Evolutionary conservation across 1,140 invertebrate species (phyloP).

Genomic region (Nylanderia fulva): DNA sequence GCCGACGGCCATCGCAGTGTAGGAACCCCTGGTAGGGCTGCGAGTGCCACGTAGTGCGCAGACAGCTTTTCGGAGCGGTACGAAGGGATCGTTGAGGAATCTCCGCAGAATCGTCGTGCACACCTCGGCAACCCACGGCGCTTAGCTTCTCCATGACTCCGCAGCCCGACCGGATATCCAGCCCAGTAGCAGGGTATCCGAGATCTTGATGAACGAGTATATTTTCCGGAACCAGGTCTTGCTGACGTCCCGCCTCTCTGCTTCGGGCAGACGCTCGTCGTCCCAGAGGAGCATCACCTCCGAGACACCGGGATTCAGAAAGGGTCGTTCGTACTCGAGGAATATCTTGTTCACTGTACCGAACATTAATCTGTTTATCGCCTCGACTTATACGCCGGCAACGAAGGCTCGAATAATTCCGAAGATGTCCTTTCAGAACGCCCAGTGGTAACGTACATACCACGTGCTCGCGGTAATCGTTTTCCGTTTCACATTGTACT

Average conservation of each 20-base stretch:
- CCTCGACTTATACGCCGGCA: slow-evolving; percentile 94
- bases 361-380: slow-evolving; percentile 94
- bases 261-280: slow-evolving; percentile 83
- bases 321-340: slow-evolving; percentile 96
- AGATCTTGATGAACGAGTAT: slow-evolving; percentile 96
- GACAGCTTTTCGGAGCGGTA: slow-evolving; percentile 93
- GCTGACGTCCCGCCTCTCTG: slow-evolving; percentile 86
- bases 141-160: slow-evolving; percentile 93
- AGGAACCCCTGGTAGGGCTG: slow-evolving; percentile 94
- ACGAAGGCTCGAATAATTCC: slow-evolving; percentile 92
- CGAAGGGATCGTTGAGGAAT: slow-evolving; percentile 94
- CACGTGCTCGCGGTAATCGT: slow-evolving; percentile 93
- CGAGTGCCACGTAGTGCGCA: slow-evolving; percentile 94
- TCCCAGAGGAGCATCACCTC: slow-evolving; percentile 95
- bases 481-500: slow-evolving; percentile 91
- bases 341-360: slow-evolving; percentile 98
- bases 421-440: slow-evolving; percentile 93
- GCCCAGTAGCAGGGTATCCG: slow-evolving; percentile 92
- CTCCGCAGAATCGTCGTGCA: slow-evolving; percentile 93
- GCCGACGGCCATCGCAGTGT: slow-evolving; percentile 95
- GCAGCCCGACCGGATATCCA: slow-evolving; percentile 96
- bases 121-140: slow-evolving; percentile 89
- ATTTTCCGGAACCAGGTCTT: slow-evolving; percentile 96
- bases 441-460: slow-evolving; percentile 97
- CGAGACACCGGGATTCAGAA: slow-evolving; percentile 93